Percentiles rank a stretch among this genome's conserved stretches.
phyloP scores from a whole-genome alignment of 2,797 vertebrate species.

The Hypotaenidia okinawae region DNA sequence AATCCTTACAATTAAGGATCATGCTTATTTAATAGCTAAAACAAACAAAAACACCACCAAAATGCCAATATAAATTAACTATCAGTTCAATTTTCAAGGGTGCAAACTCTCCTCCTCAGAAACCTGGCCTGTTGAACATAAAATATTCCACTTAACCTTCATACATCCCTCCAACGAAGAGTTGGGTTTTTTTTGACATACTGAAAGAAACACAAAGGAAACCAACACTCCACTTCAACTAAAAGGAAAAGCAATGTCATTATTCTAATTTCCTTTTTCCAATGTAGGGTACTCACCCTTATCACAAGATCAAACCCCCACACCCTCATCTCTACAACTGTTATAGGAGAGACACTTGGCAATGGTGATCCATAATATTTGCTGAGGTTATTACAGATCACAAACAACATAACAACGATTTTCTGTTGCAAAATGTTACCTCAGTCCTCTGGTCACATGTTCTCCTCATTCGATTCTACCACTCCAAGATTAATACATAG shows the following conservation, averaged over 20 bases:
- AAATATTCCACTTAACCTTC: background rate
- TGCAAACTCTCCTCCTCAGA: background rate
- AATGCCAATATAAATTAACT: background rate
- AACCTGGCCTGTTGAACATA: background rate
- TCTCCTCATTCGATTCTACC: background rate
- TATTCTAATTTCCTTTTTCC: background rate
- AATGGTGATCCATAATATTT: background rate
- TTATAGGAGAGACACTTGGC: background rate
- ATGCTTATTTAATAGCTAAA: background rate
- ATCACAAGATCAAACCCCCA: background rate
- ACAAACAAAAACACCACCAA: background rate
- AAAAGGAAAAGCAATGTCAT: background rate
- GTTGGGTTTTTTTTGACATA: background rate
- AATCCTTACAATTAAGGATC: background rate
- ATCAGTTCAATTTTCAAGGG: background rate
- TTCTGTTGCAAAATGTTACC: background rate
- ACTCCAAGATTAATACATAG: background rate
- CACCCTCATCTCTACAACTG: background rate
- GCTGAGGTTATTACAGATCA: background rate
- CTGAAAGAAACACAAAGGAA: background rate
- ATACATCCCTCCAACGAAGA: background rate
- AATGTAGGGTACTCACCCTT: background rate
- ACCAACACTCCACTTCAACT: background rate
- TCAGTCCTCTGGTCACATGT: background rate
- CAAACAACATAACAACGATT: background rate